phyloP scores from a whole-genome alignment of 1,140 invertebrate genomes.

The Laupala kohalensis region DNA sequence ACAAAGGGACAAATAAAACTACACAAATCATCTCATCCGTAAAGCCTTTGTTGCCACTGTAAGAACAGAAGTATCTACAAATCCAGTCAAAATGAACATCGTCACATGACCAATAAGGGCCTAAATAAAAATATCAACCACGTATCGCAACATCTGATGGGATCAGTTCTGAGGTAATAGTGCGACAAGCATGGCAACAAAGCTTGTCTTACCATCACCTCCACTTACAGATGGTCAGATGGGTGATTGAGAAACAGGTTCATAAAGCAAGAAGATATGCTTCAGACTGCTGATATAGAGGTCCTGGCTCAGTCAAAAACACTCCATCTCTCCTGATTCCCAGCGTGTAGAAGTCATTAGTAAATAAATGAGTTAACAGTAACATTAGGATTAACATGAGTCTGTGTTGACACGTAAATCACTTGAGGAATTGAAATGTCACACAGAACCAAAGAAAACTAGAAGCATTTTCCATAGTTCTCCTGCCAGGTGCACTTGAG shows the following conservation, averaged over 20 bases:
- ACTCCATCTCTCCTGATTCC: background rate
- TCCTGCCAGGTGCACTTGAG: background rate
- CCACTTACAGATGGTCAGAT: background rate
- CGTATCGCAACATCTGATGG: background rate
- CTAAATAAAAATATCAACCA: background rate
- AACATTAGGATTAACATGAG: background rate
- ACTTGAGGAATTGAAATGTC: background rate
- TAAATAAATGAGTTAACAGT: background rate
- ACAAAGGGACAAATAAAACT: slow-evolving; percentile 1
- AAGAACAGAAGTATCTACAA: slow-evolving; percentile 3
- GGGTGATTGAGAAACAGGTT: background rate
- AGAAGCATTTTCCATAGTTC: background rate
- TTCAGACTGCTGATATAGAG: too few species aligned
- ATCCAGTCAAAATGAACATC: background rate
- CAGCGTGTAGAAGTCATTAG: background rate
- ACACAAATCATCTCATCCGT: background rate
- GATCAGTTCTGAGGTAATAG: background rate
- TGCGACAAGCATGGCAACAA: background rate
- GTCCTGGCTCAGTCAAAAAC: background rate
- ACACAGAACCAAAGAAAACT: background rate
- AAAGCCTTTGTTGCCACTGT: slow-evolving; percentile 5
- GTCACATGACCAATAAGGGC: background rate
- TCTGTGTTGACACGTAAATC: background rate
- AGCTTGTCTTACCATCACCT: background rate
- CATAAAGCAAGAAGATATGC: background rate